These are phyloP conservation scores for Chrysotoxum bicinctum DNA, from an alignment of 2,888 invertebrate genomes.

Conservation along the genomic window DNA sequence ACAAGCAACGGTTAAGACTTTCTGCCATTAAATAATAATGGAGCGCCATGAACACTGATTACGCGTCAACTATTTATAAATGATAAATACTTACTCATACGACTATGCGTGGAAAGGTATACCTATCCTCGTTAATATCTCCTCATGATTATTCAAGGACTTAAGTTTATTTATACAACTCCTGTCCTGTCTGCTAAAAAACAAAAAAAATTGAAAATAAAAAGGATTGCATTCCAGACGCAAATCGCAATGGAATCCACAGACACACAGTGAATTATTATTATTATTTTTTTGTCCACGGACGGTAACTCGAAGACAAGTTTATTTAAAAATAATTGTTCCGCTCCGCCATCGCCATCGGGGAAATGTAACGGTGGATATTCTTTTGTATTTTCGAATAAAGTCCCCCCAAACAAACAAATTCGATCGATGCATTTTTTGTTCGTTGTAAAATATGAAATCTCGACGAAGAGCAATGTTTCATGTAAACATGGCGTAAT, in stretches of 20 bases:
- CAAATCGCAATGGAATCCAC: neutral
- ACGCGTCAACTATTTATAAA: too few species aligned
- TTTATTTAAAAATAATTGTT: neutral
- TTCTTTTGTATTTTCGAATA: neutral
- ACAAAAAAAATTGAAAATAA: too few species aligned
- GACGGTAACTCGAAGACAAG: neutral
- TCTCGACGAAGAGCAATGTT: conserved; percentile 12
- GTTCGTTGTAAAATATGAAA: neutral
- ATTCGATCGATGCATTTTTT: neutral
- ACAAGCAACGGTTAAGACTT: too few species aligned
- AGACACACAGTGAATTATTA: neutral
- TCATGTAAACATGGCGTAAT: conserved; percentile 49
- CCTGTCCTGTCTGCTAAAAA: neutral
- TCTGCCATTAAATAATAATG: too few species aligned
- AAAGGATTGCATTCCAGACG: neutral
- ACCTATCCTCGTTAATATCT: too few species aligned
- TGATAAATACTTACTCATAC: too few species aligned
- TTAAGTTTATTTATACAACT: neutral
- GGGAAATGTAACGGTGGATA: neutral
- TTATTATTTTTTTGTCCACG: neutral
- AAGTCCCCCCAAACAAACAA: neutral
- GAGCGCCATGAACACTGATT: too few species aligned
- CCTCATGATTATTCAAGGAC: neutral
- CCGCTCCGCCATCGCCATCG: neutral
- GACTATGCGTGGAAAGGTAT: too few species aligned